phyloP scores from a whole-genome alignment of 2,113 vertebrate species.

The Mustelus asterias region DNA sequence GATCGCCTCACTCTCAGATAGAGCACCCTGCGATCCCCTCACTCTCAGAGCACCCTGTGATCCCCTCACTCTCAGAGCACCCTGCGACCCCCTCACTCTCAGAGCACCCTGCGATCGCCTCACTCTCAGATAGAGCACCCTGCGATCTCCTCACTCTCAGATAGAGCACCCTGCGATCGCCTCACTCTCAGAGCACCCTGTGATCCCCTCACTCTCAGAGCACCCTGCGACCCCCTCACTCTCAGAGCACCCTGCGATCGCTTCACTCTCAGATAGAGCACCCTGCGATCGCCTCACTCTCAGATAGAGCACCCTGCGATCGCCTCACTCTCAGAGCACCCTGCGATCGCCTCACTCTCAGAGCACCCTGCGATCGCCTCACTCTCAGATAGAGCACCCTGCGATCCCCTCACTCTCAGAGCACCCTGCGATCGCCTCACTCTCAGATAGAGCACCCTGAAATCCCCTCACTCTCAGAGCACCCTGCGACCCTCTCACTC shows the following conservation, averaged over 20 bases:
- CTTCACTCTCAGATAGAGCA: not conserved
- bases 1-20: no score
- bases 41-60: not conserved
- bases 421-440: not conserved
- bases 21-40: no score
- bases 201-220: no score
- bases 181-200: not conserved
- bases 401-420: not conserved
- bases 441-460: no score
- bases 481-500: no score
- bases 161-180: not conserved
- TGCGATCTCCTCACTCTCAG: not conserved
- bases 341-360: not conserved
- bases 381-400: not conserved
- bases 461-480: no score
- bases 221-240: not conserved
- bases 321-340: not conserved
- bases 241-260: not conserved
- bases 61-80: not conserved
- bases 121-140: not conserved
- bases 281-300: no score
- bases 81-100: not conserved
- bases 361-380: no score
- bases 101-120: no score
- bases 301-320: not conserved